A percentile compares a stretch with the other conserved stretches of the same genome.
Conservation (phyloP, 2,888 invertebrate species). For the Pyrochroa serraticornis region DNA sequence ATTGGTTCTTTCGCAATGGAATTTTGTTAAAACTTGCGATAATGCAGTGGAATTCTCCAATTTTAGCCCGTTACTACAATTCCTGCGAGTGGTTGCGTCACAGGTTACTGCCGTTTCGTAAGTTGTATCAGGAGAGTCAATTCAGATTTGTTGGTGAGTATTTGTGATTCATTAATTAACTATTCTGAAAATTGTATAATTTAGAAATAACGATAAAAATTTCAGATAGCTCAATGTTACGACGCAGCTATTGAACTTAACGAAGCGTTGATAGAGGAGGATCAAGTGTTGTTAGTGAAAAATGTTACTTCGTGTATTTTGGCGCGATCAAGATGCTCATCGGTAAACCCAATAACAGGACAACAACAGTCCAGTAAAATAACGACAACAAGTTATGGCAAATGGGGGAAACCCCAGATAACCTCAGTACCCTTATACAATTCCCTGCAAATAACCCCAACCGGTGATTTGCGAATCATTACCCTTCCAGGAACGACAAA, state of each 20-base stretch:
- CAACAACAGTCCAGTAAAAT: conserved; percentile 64
- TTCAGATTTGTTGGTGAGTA: conserved; percentile 62
- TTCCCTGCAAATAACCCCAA: conserved; percentile 63
- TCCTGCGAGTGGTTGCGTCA: conserved; percentile 57
- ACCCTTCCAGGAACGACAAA: conserved; percentile 62
- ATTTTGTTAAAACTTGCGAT: neutral
- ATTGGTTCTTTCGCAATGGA: no score
- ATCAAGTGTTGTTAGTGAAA: conserved; percentile 63
- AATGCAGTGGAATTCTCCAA: neutral
- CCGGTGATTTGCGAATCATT: conserved; percentile 63
- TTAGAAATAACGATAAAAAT: conserved; percentile 1
- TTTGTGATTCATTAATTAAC: conserved; percentile 2
- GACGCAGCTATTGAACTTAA: conserved; percentile 62
- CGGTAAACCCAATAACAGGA: conserved; percentile 70
- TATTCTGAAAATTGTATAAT: conserved; percentile 12
- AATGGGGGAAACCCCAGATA: conserved; percentile 45
- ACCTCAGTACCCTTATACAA: conserved; percentile 58
- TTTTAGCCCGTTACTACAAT: neutral
- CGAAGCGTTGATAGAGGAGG: conserved; percentile 59
- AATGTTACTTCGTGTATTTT: conserved; percentile 72
- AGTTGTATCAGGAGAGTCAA: conserved; percentile 65
- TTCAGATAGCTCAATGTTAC: conserved; percentile 62
- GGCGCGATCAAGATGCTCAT: conserved; percentile 67
- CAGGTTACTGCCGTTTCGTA: conserved; percentile 68
- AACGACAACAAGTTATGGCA: conserved; percentile 43